Evolutionary conservation across 1,140 invertebrate species (phyloP).

Genomic region (Venustaconcha ellipsiformis): DNA sequence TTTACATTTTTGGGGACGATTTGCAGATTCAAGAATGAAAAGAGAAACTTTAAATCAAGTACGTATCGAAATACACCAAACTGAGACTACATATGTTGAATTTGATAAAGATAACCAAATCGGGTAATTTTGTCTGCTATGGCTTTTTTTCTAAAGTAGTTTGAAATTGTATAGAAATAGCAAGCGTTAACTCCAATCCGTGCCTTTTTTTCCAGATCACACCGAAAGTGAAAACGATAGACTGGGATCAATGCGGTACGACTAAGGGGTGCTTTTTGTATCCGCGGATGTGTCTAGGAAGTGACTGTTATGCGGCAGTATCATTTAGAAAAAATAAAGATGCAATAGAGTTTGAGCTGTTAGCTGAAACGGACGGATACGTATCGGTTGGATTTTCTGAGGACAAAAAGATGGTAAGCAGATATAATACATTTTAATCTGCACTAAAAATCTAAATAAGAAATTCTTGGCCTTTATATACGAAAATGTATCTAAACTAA

Average conservation of each 20-base stretch:
- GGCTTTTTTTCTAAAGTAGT: no score
- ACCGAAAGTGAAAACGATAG: conserved; percentile 1
- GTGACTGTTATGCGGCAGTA: conserved; percentile 19
- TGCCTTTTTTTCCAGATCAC: conserved; percentile 1
- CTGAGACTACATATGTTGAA: no score
- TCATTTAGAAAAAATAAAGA: conserved; percentile 4
- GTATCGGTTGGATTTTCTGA: conserved; percentile 83
- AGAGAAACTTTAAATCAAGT: no score
- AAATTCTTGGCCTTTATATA: no score
- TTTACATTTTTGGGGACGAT: no score
- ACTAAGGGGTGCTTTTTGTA: conserved; percentile 35
- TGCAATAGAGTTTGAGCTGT: conserved; percentile 28
- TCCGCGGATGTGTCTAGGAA: conserved; percentile 20
- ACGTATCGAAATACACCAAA: no score
- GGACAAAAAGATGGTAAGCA: conserved; percentile 79
- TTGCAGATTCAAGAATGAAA: no score
- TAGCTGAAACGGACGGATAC: conserved; percentile 20
- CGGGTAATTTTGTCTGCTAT: no score
- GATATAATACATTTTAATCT: background rate
- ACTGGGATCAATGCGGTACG: conserved; percentile 22
- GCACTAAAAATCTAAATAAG: background rate
- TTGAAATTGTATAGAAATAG: no score
- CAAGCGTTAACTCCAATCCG: no score
- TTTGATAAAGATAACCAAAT: no score
- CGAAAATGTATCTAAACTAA: no score